Evolutionary conservation across 2,797 vertebrate species (phyloP), one percentile per base, ranked within the genome.

Genomic region (Choloepus didactylus): DNA sequence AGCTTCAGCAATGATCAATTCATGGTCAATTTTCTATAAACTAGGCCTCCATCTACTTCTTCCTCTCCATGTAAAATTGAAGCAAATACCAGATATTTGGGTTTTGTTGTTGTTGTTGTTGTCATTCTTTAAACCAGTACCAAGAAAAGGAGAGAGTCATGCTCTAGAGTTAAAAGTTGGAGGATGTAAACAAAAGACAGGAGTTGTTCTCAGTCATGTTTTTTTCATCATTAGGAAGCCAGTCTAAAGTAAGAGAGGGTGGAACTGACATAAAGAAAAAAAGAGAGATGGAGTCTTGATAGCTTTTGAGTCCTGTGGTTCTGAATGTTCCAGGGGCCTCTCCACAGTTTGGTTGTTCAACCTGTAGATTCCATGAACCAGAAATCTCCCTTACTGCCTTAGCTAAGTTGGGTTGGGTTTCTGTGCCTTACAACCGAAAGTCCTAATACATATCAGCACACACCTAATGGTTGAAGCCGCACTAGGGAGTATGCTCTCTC

Each of bases 41-140:
- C 18, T 38, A 2, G 2, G 0, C 1, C 0, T 44, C 6, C 6
- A 3, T 60, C 25, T 9, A 10, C 29, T 21, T 8, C 41, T 5
- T 11, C 41, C 9, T 44, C 35, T 23, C 49, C 41, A 1, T 0
- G 4, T 25, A 25, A 27, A 10, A 82, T 7, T 69, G 31, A 56
- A 67, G 60, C 44, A 72, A 49, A 49, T 29, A 1, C 8, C 56
- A 35, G 44, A 19, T 12, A 4, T 18, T 11, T 6, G 46, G 64
- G 11, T 15, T 76, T 54, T 16, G 54, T 15, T 54, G 6, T 49
- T 6, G 6, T 49, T 6, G 46, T 49, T 49, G 46, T 49, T 49
- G 46, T 10, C 10, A 10, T 49, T 54, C 16, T 54, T 54, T 54
- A 54, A 54, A 69, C 44, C 15, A 46, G 72, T 29, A 29, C 25